Evolutionary conservation across 37 sponge, comb jelly and placozoan species (phyloP).

Genomic region (Dysidea cf. avara): DNA sequence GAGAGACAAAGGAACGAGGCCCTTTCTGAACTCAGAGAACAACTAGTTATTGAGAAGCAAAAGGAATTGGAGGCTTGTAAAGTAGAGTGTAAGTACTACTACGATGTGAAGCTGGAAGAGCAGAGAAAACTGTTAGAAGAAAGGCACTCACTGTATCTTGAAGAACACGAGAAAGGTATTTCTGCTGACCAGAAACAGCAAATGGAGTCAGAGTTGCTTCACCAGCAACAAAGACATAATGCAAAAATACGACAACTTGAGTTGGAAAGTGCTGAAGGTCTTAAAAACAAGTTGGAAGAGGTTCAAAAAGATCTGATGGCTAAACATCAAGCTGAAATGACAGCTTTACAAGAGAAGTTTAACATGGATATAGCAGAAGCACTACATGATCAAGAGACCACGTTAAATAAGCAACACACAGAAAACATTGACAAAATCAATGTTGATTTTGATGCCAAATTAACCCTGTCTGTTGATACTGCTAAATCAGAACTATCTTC

Average conservation of each 20-base stretch:
- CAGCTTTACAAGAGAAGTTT: not conserved
- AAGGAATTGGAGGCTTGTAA: too few relatives aligned
- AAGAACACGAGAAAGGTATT: too few relatives aligned
- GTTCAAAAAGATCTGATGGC: not conserved
- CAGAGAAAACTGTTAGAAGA: too few relatives aligned
- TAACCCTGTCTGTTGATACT: not conserved
- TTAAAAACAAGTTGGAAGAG: too few relatives aligned
- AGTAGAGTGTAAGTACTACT: too few relatives aligned
- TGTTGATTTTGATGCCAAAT: not conserved
- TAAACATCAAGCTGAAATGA: slow-evolving; percentile 12
- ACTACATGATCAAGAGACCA: not conserved
- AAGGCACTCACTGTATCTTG: too few relatives aligned
- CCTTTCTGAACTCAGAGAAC: too few relatives aligned
- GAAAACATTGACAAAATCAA: not conserved
- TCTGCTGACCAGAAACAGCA: too few relatives aligned
- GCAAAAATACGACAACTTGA: not conserved
- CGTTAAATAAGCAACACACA: not conserved
- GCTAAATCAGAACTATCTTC: too few relatives aligned
- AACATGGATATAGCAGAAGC: not conserved
- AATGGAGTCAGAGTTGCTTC: not conserved
- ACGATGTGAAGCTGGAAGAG: too few relatives aligned
- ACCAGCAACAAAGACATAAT: not conserved
- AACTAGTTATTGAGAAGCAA: too few relatives aligned
- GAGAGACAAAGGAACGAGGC: too few relatives aligned
- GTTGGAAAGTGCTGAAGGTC: not conserved